phyloP scores from a whole-genome alignment of 2,113 vertebrate species.

The Castor canadensis region DNA sequence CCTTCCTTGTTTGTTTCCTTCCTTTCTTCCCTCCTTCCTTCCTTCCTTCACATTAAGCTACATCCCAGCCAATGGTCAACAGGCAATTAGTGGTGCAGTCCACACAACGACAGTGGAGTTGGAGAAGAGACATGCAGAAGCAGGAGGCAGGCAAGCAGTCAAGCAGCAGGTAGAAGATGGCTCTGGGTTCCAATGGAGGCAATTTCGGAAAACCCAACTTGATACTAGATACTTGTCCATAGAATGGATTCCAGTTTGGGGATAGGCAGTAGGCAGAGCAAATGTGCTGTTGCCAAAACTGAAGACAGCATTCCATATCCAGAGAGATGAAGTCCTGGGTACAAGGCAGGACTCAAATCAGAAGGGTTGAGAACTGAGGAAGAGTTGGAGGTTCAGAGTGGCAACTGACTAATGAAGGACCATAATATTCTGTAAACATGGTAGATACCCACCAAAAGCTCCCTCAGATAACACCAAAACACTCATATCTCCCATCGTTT shows the following conservation, averaged over 20 bases:
- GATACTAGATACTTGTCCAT: not conserved
- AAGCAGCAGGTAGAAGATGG: not conserved
- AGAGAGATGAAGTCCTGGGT: not conserved
- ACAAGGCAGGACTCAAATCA: not conserved
- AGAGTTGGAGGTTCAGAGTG: not conserved
- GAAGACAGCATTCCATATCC: not conserved
- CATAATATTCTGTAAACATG: not conserved
- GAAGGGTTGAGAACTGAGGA: not conserved
- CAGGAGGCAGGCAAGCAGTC: not conserved
- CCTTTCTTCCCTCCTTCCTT: too few species aligned
- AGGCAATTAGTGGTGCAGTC: not conserved
- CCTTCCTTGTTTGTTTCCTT: too few species aligned
- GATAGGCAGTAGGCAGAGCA: not conserved
- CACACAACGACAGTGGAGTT: not conserved
- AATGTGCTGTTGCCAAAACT: not conserved
- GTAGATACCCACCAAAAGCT: not conserved
- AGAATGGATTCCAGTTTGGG: not conserved
- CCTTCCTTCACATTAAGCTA: slow-evolving; percentile 20
- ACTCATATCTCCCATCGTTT: not conserved
- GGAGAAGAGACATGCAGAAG: not conserved
- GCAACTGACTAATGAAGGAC: not conserved
- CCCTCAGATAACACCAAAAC: not conserved
- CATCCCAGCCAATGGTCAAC: slow-evolving; percentile 23
- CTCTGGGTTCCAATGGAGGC: not conserved
- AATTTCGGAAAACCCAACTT: not conserved